Base-by-base conservation (phyloP, 2,888 invertebrate species). In the Megastigmus dorsalis region DNA sequence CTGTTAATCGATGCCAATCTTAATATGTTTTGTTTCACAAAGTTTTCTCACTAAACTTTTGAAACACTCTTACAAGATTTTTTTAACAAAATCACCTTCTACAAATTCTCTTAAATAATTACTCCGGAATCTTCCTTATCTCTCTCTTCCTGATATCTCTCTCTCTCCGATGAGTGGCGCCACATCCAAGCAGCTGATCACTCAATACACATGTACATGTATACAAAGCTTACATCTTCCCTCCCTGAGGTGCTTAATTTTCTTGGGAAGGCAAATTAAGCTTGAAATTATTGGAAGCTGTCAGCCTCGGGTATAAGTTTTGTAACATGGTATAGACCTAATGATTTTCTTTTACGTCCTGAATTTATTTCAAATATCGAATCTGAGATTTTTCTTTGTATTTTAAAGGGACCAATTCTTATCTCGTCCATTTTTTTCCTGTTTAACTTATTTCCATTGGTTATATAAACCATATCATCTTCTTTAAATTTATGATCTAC, bases 341-440 rank as follows among this genome's bases (percentile, higher is more conserved):
- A 3, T 41, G 41, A 41, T 3, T n/a, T n/a, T 41, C 41, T 41
- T 41, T 41, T 6, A 13, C 13, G 4, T 7, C n/a, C 41, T 41
- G 41, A 7, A 3, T 41, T 41, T n/a, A n/a, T n/a, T n/a, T 41
- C 13, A 7, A 41, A 13, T 5, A 41, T 41, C 41, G 41, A 13
- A 13, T 41, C 41, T 3, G 41, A 41, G 4, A 41, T 41, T 41
- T 41, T 7, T 41, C 13, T 41, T n/a, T 41, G 6, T 41, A 41
- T 41, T 13, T 41, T 41, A 13, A 41, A 41, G n/a, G 41, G 41
- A n/a, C 41, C n/a, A 41, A 41, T 13, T 41, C 41, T 41, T 7
- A 41, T 41, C n/a, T 41, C 41, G n/a, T 41, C n/a, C 41, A 41
- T 41, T 41, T 41, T 41, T n/a, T 41, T n/a, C 41, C 48, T 48